Percentiles rank a stretch among this genome's conserved stretches.
These are phyloP conservation scores for Peromyscus maniculatus DNA, from an alignment of 2,113 vertebrate genomes.

Conservation along the genomic window DNA sequence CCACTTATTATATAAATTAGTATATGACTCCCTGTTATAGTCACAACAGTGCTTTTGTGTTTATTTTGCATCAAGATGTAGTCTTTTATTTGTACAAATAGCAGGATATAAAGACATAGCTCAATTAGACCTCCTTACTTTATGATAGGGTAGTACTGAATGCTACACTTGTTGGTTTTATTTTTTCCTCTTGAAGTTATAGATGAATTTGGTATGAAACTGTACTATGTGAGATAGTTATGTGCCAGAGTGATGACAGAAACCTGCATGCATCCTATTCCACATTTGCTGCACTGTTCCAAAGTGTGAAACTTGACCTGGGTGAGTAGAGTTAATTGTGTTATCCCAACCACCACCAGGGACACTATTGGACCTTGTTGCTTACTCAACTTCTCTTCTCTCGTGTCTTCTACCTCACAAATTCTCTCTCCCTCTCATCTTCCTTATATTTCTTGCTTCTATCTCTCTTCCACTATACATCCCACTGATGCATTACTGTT, in stretches of 20 bases:
- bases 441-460: not conserved
- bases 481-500: not conserved
- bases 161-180: constrained; percentile 72
- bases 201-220: constrained; percentile 62
- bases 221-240: constrained; percentile 74
- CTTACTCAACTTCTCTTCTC: constrained; percentile 25
- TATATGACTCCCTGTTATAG: constrained; percentile 94
- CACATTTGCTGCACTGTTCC: constrained; percentile 22
- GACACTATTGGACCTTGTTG: constrained; percentile 70
- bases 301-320: constrained; percentile 74
- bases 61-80: constrained; percentile 92
- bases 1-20: constrained; percentile 96
- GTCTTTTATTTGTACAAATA: constrained; percentile 92
- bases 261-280: constrained; percentile 38
- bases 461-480: not conserved
- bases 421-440: not conserved
- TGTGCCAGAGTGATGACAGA: constrained; percentile 65
- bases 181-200: constrained; percentile 71
- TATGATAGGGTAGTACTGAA: constrained; percentile 80
- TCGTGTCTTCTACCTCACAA: not conserved
- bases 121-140: constrained; percentile 87
- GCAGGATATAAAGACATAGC: constrained; percentile 88
- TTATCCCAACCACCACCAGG: constrained; percentile 78
- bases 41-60: constrained; percentile 94
- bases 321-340: constrained; percentile 54